Evolutionary conservation across 2,888 invertebrate genomes (phyloP), one percentile per base, ranked within the genome.

Genomic region (Crioceris asparagi): DNA sequence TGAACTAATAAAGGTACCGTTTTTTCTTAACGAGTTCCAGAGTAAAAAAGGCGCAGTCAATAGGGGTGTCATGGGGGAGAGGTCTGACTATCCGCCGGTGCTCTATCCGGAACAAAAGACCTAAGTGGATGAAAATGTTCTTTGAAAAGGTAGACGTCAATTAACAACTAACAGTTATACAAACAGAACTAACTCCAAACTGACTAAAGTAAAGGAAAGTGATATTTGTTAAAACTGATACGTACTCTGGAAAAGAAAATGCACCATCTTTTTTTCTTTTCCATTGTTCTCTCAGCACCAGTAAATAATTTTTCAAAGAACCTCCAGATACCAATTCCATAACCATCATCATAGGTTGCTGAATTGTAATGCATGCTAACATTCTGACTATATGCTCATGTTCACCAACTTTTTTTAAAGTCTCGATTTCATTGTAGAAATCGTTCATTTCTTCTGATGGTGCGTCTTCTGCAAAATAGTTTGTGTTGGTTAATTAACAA

Each of bases 311-410:
- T 32, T 80, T 74, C 37, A 90, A 65, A 55, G 84, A 83, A 0
- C 87, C 87, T 44, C 80, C 74, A 0, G 83, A 78, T 8, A 84
- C 79, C 54, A 79, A 84, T 56, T 88, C 87, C 62, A 88, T 72
- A 6, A 88, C 66, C 45, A 86, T 79, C 42, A 82, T 74, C 32
- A 77, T 71, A 0, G 87, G 86, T 16, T 75, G 65, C 0, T 71
- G 66, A 12, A 71, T 61, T 0, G 82, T 83, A 51, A 85, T 85
- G 50, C 83, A 87, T 1, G 79, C 87, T 1, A 86, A 53, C 41
- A 84, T 61, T 6, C 74, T 67, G 11, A 88, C 83, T 35, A 88
- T 78, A 61, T 87, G 80, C 11, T 75, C 72, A 61, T 88, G 87
- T 0, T 26, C 32, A 2, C 43, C 43, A 0, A 86, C 79, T 44